Base-by-base conservation (phyloP, 2,888 invertebrate species). In the Pandemis cinnamomeana region DNA sequence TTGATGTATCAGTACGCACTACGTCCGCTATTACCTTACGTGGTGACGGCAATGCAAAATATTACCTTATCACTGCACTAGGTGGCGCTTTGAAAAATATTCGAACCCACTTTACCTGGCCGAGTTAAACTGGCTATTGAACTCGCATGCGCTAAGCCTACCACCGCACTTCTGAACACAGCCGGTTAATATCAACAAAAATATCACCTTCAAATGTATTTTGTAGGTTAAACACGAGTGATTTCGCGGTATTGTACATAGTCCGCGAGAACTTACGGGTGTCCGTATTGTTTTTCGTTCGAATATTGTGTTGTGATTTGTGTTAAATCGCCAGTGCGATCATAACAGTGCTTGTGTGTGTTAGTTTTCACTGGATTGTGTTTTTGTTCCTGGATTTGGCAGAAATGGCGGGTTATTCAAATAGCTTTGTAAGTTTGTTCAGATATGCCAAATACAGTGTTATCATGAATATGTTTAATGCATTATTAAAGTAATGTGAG, bases 191-290 rank as follows among this genome's bases (percentile, higher is more conserved):
- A 94, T 92, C 93, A 94, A 94, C 93, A 94, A 93, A 91, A 93
- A 91, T 94, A 93, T 94, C 94, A 94, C 94, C 94, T 94, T 94
- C 94, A 94, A 92, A 93, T 84, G 87, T 88, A 89, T 92, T 91
- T 93, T 94, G 94, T 94, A 94, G 94, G 94, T 94, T 93, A 94
- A 92, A 94, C 90, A 90, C 89, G 89, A 89, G 88, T 84, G 91
- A 88, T 87, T 92, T 91, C 87, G 89, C 90, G 90, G 90, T 86
- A 91, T 91, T 89, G 87, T 90, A 87, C 87, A 88, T 88, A 88
- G 89, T 89, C 78, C 83, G 85, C 82, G 88, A 84, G 86, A 85
- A 83, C 83, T 82, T 80, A 73, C 77, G 76, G 75, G 82, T 83
- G 86, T 83, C 79, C 76, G 77, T 79, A 85, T 82, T 79, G 81